Conservation (phyloP, 35 echinoderm and acorn worm species). For the Heliocidaris tuberculata region DNA sequence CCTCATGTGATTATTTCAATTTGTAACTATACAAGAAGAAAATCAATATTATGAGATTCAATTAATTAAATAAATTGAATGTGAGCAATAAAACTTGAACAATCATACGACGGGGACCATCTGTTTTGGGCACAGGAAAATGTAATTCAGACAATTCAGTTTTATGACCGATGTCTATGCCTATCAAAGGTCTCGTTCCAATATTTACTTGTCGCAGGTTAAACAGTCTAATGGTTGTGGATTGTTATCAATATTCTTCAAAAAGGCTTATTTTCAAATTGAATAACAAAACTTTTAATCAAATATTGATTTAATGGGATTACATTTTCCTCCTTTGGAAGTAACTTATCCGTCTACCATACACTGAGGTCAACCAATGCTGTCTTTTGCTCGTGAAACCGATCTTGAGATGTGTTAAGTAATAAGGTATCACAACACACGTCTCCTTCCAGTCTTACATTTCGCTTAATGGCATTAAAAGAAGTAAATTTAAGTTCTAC, state of each 20-base stretch:
- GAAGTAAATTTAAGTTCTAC: background rate
- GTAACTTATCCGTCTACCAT: background rate
- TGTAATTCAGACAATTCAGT: background rate
- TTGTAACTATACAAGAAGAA: background rate
- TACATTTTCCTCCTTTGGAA: background rate
- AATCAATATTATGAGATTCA: background rate
- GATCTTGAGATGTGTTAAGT: background rate
- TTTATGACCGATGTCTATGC: background rate
- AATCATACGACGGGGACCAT: background rate
- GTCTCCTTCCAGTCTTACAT: background rate
- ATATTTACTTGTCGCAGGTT: background rate
- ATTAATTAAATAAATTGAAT: background rate
- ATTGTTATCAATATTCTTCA: background rate
- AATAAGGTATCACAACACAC: conserved; percentile 17
- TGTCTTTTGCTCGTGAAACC: background rate
- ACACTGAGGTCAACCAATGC: background rate
- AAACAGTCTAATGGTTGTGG: background rate
- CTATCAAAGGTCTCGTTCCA: background rate
- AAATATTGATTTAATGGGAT: conserved; percentile 19
- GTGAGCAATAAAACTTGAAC: background rate
- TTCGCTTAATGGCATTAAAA: background rate
- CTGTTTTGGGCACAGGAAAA: background rate
- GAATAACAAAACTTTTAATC: background rate
- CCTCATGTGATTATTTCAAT: background rate
- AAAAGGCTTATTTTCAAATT: background rate